Percentiles rank a stretch among this genome's conserved stretches.
phyloP scores from a whole-genome alignment of 2,113 vertebrate species.

The Rhipidura dahli region DNA sequence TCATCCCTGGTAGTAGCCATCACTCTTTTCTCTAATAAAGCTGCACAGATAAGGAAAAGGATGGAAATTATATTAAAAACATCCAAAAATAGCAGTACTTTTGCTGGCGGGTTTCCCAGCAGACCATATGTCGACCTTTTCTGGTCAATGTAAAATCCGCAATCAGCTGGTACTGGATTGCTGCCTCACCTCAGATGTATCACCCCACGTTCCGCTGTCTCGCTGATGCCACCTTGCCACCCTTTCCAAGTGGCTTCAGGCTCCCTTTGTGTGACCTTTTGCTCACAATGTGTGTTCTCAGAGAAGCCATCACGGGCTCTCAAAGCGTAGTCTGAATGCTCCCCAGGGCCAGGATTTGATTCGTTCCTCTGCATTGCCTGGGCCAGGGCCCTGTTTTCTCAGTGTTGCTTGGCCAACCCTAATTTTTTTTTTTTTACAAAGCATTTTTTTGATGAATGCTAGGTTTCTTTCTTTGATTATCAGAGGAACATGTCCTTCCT shows the following conservation, averaged over 20 bases:
- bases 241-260: neutral
- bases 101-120: constrained; percentile 22
- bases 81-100: neutral
- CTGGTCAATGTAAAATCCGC: constrained; percentile 25
- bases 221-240: neutral
- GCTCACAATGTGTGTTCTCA: neutral
- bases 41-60: neutral
- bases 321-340: neutral
- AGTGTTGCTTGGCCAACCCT: neutral
- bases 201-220: neutral
- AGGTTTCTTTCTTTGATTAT: neutral
- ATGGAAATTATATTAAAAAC: constrained; percentile 26
- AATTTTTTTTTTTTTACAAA: neutral
- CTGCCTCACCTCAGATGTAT: neutral
- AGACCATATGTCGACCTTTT: constrained; percentile 31
- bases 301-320: neutral
- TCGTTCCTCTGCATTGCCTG: neutral
- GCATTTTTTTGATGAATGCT: neutral
- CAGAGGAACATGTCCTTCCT: neutral
- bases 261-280: neutral
- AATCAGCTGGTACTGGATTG: neutral
- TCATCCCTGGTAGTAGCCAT: neutral
- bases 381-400: neutral
- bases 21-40: neutral
- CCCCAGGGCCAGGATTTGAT: neutral